Evolutionary conservation across 2,888 invertebrate species (phyloP).

Genomic region (Himalopsyche anomala): DNA sequence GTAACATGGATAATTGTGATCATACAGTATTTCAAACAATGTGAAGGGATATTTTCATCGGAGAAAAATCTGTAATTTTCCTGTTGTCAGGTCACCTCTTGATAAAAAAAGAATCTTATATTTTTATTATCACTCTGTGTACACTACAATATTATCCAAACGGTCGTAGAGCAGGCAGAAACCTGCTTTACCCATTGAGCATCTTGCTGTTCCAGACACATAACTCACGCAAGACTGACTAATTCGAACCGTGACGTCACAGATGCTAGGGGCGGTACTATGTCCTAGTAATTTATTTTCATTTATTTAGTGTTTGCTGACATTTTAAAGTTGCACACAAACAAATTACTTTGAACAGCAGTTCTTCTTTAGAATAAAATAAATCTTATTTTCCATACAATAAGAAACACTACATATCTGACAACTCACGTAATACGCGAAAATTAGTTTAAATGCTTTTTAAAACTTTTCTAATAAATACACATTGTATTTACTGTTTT

Average conservation of each 20-base stretch:
- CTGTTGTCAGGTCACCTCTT: too few species aligned
- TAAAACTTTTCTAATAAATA: too few species aligned
- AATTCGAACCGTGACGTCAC: slow-evolving; percentile 48
- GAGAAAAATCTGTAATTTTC: too few species aligned
- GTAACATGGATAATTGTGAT: too few species aligned
- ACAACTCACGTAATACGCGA: too few species aligned
- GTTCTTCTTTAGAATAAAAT: too few species aligned
- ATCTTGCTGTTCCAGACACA: slow-evolving; percentile 51
- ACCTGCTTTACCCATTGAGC: slow-evolving; percentile 26
- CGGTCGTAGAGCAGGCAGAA: slow-evolving; percentile 20
- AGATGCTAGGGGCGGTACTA: slow-evolving; percentile 34
- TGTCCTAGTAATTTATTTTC: slow-evolving; percentile 20
- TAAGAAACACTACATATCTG: too few species aligned
- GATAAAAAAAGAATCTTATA: neutral
- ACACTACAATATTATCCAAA: neutral
- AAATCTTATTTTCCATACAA: too few species aligned
- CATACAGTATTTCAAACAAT: too few species aligned
- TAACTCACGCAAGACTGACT: slow-evolving; percentile 55
- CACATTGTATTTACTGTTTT: too few species aligned
- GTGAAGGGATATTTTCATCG: too few species aligned
- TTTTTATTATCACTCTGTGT: slow-evolving; percentile 6
- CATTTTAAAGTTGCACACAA: slow-evolving; percentile 8
- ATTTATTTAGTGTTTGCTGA: neutral
- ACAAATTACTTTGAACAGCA: neutral
- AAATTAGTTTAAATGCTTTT: too few species aligned